These are phyloP conservation scores for Vulpes lagopus DNA, from an alignment of 2,113 vertebrate genomes.

Conservation along the genomic window DNA sequence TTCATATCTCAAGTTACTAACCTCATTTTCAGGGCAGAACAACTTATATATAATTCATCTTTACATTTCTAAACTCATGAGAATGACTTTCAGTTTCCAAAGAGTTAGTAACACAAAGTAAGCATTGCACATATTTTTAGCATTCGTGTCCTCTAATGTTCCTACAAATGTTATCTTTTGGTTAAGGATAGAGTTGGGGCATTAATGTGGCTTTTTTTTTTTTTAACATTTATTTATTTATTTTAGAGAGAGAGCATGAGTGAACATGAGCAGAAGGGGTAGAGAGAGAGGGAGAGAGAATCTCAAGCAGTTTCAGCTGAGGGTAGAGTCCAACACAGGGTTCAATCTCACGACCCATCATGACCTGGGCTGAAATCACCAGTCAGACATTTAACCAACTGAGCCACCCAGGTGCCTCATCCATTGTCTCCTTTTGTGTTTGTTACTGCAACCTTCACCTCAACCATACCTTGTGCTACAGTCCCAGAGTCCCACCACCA, in stretches of 20 bases:
- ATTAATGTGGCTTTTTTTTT: not conserved
- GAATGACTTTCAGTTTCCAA: constrained; percentile 35
- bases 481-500: not conserved
- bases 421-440: no score
- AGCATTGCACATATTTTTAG: not conserved
- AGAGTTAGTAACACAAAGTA: not conserved
- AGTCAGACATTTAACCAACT: not conserved
- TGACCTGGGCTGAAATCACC: not conserved
- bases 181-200: not conserved
- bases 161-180: not conserved
- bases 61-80: not conserved
- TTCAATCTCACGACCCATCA: not conserved
- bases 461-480: no score
- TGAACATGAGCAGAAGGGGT: not conserved
- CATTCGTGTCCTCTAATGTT: not conserved
- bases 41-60: constrained; percentile 21
- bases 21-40: constrained; percentile 12
- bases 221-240: not conserved
- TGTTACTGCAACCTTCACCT: no score
- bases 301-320: not conserved
- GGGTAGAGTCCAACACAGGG: not conserved
- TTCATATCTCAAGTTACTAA: not conserved
- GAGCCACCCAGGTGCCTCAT: not conserved
- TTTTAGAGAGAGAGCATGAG: not conserved
- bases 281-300: not conserved